A percentile compares a stretch with the other conserved stretches of the same genome.
Evolutionary conservation across 2,113 vertebrate genomes (phyloP).

Genomic region (Myotis brandtii): DNA sequence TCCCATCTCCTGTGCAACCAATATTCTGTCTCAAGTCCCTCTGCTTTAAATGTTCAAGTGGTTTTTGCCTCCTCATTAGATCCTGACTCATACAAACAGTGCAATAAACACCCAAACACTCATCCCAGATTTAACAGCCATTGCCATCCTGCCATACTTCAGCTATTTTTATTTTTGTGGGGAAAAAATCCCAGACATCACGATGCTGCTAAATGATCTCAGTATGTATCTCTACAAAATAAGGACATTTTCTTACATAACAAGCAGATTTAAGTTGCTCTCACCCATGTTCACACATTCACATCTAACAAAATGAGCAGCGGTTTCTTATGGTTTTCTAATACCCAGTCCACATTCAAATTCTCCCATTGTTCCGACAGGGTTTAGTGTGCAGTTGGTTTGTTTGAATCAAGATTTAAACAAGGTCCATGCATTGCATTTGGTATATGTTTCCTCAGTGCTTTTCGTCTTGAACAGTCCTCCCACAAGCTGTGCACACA

Average conservation of each 20-base stretch:
- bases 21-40: background rate
- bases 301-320: background rate
- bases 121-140: conserved; percentile 45
- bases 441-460: background rate
- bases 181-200: background rate
- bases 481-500: background rate
- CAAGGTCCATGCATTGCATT: background rate
- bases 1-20: background rate
- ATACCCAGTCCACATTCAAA: background rate
- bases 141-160: conserved; percentile 10
- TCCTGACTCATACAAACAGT: conserved; percentile 24
- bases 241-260: conserved; percentile 18
- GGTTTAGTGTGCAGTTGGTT: background rate
- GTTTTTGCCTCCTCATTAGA: background rate
- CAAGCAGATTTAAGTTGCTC: background rate
- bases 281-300: background rate
- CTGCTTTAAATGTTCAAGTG: background rate
- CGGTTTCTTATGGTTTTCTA: background rate
- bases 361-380: background rate
- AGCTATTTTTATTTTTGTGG: conserved; percentile 67
- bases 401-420: conserved; percentile 3
- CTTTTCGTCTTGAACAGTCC: background rate
- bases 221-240: conserved; percentile 6
- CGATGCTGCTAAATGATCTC: conserved; percentile 39
- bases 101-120: background rate